Evolutionary conservation across 2,888 invertebrate genomes (phyloP).

Genomic region (Nyleta sp.): DNA sequence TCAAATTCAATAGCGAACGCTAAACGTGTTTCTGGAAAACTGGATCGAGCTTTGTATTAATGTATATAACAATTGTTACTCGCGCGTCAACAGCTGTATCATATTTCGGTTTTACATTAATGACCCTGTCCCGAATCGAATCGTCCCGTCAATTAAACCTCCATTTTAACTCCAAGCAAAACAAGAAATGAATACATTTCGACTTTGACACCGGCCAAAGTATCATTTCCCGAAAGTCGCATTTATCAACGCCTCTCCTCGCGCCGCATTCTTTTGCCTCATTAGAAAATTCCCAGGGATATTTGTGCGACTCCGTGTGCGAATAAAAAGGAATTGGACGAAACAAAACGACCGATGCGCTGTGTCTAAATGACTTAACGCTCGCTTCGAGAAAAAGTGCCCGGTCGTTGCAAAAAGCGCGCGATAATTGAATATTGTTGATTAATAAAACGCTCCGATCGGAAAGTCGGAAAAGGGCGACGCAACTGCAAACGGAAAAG

Average conservation of each 20-base stretch:
- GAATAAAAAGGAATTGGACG: background rate
- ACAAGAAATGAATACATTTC: conserved; percentile 48
- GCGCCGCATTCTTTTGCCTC: conserved; percentile 50
- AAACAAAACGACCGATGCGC: too few relatives aligned
- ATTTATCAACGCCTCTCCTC: conserved; percentile 40
- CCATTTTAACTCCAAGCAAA: conserved; percentile 46
- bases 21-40: too few relatives aligned
- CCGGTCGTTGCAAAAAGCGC: conserved; percentile 16
- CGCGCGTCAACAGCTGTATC: conserved; percentile 34
- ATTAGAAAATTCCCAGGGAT: conserved; percentile 54
- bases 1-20: too few relatives aligned
- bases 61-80: conserved; percentile 43
- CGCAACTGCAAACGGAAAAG: background rate
- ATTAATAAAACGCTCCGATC: conserved; percentile 34
- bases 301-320: too few relatives aligned
- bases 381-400: conserved; percentile 29
- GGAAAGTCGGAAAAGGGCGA: conserved; percentile 6
- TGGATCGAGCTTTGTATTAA: conserved; percentile 28
- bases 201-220: conserved; percentile 39
- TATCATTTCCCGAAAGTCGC: conserved; percentile 54
- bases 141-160: conserved; percentile 27
- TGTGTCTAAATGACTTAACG: conserved; percentile 34
- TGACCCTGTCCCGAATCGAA: background rate
- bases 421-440: conserved; percentile 25
- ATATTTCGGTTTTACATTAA: conserved; percentile 34